phyloP scores from a whole-genome alignment of 1,140 invertebrate species.

The Heliconius hewitsoni region DNA sequence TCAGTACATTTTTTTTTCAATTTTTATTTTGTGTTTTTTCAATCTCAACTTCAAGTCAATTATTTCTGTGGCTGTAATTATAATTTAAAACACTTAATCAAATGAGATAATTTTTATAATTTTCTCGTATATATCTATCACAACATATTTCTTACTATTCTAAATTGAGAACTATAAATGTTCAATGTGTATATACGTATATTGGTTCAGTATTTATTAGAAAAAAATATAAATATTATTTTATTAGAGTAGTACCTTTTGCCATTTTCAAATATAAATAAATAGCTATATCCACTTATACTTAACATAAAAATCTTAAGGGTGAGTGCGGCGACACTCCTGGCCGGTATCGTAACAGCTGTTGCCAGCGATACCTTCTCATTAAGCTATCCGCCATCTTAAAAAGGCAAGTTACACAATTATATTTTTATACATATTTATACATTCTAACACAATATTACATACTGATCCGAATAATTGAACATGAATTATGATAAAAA shows the following conservation, averaged over 20 bases:
- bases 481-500: no score
- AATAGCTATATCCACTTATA: constrained; percentile 47
- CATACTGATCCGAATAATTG: no score
- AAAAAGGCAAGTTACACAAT: constrained; percentile 50
- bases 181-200: background rate
- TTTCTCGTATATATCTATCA: background rate
- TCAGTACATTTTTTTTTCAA: background rate
- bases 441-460: no score
- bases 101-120: background rate
- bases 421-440: constrained; percentile 54
- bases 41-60: background rate
- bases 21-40: background rate
- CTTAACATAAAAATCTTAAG: constrained; percentile 58
- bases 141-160: background rate
- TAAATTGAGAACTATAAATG: background rate
- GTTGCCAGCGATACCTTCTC: constrained; percentile 75
- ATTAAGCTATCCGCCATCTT: constrained; percentile 73
- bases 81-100: background rate
- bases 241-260: no score
- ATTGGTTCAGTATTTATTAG: no score
- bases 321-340: constrained; percentile 76
- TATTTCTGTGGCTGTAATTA: background rate
- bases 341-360: constrained; percentile 78
- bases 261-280: constrained; percentile 19
- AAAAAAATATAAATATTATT: no score